A percentile compares a stretch with the other conserved stretches of the same genome.
These are phyloP conservation scores for Neodontobutis hainanensis DNA, from an alignment of 2,113 vertebrate genomes.

Conservation along the genomic window DNA sequence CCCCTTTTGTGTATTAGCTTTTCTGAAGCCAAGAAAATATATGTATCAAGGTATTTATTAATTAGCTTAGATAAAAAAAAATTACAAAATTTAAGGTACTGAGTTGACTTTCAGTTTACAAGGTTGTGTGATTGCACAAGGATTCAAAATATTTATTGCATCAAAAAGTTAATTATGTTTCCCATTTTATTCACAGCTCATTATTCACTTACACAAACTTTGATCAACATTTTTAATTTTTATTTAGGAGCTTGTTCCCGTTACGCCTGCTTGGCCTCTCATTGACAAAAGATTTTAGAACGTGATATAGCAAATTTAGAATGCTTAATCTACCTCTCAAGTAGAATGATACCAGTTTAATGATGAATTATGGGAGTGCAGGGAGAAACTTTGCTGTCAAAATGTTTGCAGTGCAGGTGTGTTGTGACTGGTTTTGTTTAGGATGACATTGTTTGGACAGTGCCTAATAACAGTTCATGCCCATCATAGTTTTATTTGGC, in stretches of 20 bases:
- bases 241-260: conserved; percentile 39
- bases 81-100: not conserved
- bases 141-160: conserved; percentile 28
- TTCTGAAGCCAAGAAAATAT: too few relatives aligned
- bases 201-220: conserved; percentile 50
- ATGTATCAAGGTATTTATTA: not conserved
- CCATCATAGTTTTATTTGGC: conserved; percentile 11
- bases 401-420: conserved; percentile 31
- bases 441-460: conserved; percentile 26
- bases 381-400: conserved; percentile 16
- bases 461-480: conserved; percentile 22
- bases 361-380: conserved; percentile 29
- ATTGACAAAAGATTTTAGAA: conserved; percentile 54
- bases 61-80: not conserved
- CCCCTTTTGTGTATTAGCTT: too few relatives aligned
- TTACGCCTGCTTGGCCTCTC: conserved; percentile 36
- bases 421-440: conserved; percentile 36
- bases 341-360: conserved; percentile 60
- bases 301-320: conserved; percentile 70
- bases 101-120: conserved; percentile 45
- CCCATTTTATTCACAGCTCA: conserved; percentile 64
- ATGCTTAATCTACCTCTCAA: conserved; percentile 55
- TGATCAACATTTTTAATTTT: conserved; percentile 53
- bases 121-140: conserved; percentile 32
- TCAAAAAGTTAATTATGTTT: conserved; percentile 66